These are phyloP conservation scores for Sebastes hubbsi DNA, from an alignment of 2,797 vertebrate genomes.

Conservation along the genomic window DNA sequence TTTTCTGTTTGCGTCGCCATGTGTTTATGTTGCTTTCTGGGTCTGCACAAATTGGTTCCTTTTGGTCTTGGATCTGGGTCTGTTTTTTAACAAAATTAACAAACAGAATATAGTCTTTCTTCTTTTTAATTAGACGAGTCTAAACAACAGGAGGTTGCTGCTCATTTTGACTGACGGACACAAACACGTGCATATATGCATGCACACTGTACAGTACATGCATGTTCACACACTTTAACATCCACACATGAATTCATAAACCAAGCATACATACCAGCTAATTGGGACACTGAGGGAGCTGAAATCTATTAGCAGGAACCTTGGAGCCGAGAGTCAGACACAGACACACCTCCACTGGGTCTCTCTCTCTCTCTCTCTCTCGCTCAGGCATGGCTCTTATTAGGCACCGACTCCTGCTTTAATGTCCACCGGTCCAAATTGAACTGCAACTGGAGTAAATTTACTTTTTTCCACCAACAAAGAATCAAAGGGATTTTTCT, in stretches of 20 bases:
- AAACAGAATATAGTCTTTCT: background rate
- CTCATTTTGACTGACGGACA: background rate
- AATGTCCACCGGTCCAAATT: conserved; percentile 83
- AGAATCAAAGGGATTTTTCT: conserved; percentile 81
- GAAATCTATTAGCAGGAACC: conserved; percentile 83
- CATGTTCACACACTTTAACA: conserved; percentile 52
- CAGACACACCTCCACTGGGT: conserved; percentile 76
- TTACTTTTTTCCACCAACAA: conserved; percentile 77
- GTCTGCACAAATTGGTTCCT: conserved; percentile 27
- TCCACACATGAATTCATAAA: conserved; percentile 68
- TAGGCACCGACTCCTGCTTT: conserved; percentile 84
- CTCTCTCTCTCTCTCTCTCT: conserved; percentile 38
- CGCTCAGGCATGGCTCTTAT: conserved; percentile 84
- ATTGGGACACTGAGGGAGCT: conserved; percentile 81
- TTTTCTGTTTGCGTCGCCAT: conserved; percentile 63
- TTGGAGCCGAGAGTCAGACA: conserved; percentile 72
- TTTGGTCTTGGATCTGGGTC: conserved; percentile 19
- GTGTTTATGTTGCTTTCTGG: conserved; percentile 43
- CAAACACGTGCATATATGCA: background rate
- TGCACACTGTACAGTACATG: conserved; percentile 10
- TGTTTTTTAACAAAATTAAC: conserved; percentile 10
- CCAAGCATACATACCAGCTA: conserved; percentile 72
- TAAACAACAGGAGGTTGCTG: conserved; percentile 16
- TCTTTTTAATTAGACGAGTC: conserved; percentile 20
- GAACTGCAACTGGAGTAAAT: conserved; percentile 82